Conservation (phyloP, 2,888 invertebrate genomes). For the Cerastis leucographa region DNA sequence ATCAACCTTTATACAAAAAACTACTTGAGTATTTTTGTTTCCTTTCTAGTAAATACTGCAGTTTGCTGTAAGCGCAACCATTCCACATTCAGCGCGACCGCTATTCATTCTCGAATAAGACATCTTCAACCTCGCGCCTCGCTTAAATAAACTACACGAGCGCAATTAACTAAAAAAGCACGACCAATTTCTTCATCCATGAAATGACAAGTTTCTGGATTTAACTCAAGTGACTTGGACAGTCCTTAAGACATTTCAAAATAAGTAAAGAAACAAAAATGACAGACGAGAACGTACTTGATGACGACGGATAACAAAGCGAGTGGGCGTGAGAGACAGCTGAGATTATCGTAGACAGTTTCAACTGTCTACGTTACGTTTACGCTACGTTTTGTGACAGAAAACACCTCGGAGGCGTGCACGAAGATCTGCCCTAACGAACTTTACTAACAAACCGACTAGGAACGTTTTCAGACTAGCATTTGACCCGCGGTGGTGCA, state of each 20-base stretch:
- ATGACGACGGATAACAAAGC: conserved; percentile 49
- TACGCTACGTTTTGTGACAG: conserved; percentile 37
- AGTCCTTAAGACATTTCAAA: conserved; percentile 33
- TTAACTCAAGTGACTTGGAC: conserved; percentile 39
- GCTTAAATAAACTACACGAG: conserved; percentile 31
- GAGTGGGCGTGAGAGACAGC: conserved; percentile 43
- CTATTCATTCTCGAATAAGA: conserved; percentile 51
- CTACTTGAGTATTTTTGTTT: conserved; percentile 4
- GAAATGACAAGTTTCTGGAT: conserved; percentile 40
- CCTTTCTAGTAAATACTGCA: conserved; percentile 2
- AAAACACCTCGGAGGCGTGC: conserved; percentile 17
- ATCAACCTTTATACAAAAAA: conserved; percentile 35
- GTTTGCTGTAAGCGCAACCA: conserved; percentile 24
- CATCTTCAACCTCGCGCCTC: conserved; percentile 28
- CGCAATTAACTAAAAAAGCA: conserved; percentile 45
- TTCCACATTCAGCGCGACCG: conserved; percentile 46
- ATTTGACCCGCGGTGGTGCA: conserved; percentile 30
- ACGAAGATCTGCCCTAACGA: conserved; percentile 13
- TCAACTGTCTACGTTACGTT: conserved; percentile 32
- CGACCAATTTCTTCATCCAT: conserved; percentile 27
- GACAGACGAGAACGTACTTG: conserved; percentile 39
- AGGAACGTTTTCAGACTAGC: conserved; percentile 23
- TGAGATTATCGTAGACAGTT: conserved; percentile 55
- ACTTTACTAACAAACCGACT: conserved; percentile 47
- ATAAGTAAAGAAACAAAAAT: conserved; percentile 50